phyloP scores from a whole-genome alignment of 2,113 vertebrate genomes.

The human region GRCh38 chr19:58430501-58431000 shows the following conservation, averaged over 20 bases:
- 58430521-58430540: neutral
- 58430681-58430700: neutral
- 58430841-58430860: neutral
- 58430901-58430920: no score
- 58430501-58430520: neutral
- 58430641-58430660: neutral
- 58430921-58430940: neutral
- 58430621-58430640: neutral
- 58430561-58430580: neutral
- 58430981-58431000: neutral
- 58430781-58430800: neutral
- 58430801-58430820: neutral
- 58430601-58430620: neutral
- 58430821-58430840: neutral
- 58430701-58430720: neutral
- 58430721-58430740: neutral
- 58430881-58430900: neutral
- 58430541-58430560: neutral
- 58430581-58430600: neutral
- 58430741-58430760: neutral
- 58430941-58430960: neutral
- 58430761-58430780: neutral
- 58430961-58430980: neutral
- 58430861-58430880: neutral
- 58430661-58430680: neutral